Percentiles rank a stretch among this genome's conserved stretches.
phyloP scores from a whole-genome alignment of 2,888 invertebrate species.

The Peribatodes rhomboidaria region DNA sequence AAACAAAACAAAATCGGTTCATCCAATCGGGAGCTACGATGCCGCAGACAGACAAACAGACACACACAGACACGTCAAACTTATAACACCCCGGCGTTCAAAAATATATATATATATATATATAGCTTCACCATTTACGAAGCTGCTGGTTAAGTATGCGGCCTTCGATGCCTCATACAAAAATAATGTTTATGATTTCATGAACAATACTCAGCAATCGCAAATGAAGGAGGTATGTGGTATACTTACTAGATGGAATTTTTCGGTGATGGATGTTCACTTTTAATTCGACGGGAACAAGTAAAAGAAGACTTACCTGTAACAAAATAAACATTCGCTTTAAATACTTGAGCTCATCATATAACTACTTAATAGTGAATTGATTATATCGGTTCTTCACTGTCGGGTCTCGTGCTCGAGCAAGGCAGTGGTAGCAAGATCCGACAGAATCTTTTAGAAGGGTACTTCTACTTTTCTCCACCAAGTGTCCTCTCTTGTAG shows the following conservation, averaged over 20 bases:
- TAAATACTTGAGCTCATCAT: slow-evolving; percentile 25
- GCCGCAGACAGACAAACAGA: too few species aligned
- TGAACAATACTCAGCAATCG: background rate
- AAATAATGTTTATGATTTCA: background rate
- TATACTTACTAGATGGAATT: background rate
- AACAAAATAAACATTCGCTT: slow-evolving; percentile 44
- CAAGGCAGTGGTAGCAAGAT: too few species aligned
- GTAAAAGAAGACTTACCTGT: slow-evolving; percentile 53
- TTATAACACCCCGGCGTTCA: too few species aligned
- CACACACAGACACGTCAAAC: too few species aligned
- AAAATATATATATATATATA: too few species aligned
- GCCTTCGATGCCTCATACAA: background rate
- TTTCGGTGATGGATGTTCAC: background rate
- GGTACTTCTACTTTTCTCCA: too few species aligned
- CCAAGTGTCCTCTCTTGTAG: too few species aligned
- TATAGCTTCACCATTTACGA: too few species aligned
- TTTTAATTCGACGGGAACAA: background rate
- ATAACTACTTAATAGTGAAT: background rate
- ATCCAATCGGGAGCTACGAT: too few species aligned
- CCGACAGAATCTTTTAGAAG: too few species aligned
- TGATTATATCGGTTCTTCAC: background rate
- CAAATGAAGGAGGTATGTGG: background rate
- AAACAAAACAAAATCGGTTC: too few species aligned
- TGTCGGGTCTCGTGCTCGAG: too few species aligned
- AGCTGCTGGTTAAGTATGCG: background rate